Evolutionary conservation across 1,140 invertebrate species (phyloP), one percentile per base, ranked within the genome.

Genomic region (Micrasema minimum): DNA sequence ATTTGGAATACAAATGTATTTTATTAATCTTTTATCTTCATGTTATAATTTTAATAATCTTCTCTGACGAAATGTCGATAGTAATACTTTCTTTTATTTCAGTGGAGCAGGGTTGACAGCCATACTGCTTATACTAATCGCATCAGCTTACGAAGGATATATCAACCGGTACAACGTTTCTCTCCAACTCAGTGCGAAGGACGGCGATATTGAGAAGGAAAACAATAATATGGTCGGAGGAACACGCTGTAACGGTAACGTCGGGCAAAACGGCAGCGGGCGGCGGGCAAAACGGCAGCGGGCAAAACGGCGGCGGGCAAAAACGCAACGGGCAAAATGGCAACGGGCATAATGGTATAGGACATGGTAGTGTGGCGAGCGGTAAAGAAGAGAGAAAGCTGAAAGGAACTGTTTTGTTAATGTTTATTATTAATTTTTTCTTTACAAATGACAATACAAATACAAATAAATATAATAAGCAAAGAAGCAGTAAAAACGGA

Each of bases 41-140:
- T n/a, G n/a, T n/a, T n/a, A n/a, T n/a, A n/a, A n/a, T n/a, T n/a
- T 38, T 38, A 6, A 11, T 38, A 38, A 38, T 38, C 37, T 38
- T 38, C 11, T 38, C 11, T 38, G 11, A 6, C 5, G 11, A 38
- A 38, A n/a, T n/a, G 37, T 38, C 11, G 10, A 41, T 2, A 41
- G 7, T n/a, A 59, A 59, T 35, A 59, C 1, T 22, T 43, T 43
- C 0, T 18, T 62, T 23, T 46, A 50, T 84, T 83, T 38, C 81
- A 89, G 87, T 16, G 77, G 81, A 1, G 80, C 86, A 2, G 79
- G 80, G 10, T 72, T 81, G 4, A 50, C 81, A 0, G 82, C 88
- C 12, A 5, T 83, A 1, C n/a, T 86, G 3, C 78, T 89, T 78
- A 89, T 89, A 86, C 26, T 88, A 6, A 77, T 83, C n/a, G 86